A percentile compares a stretch with the other conserved stretches of the same genome.
Conservation (phyloP, 2,888 invertebrate species). For the Tubulanus polymorphus region DNA sequence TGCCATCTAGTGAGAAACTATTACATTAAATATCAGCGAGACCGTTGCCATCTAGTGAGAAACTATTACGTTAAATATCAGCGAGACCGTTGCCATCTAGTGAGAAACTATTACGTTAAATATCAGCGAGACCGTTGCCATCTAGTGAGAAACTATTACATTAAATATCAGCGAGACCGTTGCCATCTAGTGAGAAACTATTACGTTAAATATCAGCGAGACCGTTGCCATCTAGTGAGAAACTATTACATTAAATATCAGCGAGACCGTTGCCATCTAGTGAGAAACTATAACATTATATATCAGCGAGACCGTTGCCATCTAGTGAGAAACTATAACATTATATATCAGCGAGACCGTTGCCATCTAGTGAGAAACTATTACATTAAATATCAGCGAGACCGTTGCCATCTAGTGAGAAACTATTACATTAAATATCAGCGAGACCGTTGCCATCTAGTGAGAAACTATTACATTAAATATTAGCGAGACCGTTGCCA, state of each 20-base stretch:
- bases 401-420: slow-evolving; percentile 65
- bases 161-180: slow-evolving; percentile 66
- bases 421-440: no score
- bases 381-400: no score
- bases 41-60: slow-evolving; percentile 65
- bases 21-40: no score
- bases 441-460: slow-evolving; percentile 65
- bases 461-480: no score
- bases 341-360: slow-evolving; percentile 66
- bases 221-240: slow-evolving; percentile 65
- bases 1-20: slow-evolving; percentile 62
- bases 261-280: slow-evolving; percentile 65
- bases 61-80: no score
- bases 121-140: slow-evolving; percentile 66
- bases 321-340: slow-evolving; percentile 61
- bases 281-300: no score
- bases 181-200: slow-evolving; percentile 62
- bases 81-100: slow-evolving; percentile 65
- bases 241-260: no score
- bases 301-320: slow-evolving; percentile 66
- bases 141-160: slow-evolving; percentile 61
- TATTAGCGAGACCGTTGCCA: slow-evolving; percentile 66
- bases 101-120: no score
- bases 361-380: slow-evolving; percentile 62
- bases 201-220: no score